Evolutionary conservation across 1,140 invertebrate genomes (phyloP).

Genomic region (Drosophila navojoa): DNA sequence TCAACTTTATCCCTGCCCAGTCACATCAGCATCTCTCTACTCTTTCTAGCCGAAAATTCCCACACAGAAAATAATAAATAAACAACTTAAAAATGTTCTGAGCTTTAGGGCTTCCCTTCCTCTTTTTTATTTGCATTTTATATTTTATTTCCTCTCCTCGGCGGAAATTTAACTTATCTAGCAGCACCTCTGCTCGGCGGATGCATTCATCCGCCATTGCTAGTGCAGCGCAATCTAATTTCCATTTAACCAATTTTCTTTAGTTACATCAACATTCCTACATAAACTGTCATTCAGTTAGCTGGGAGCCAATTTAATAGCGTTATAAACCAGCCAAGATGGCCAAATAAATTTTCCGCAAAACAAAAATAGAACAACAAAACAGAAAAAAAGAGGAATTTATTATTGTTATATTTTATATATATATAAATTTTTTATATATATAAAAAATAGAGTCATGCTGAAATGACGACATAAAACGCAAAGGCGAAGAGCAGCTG

Average conservation of each 20-base stretch:
- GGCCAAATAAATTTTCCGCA: constrained; percentile 48
- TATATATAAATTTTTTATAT: constrained; percentile 5
- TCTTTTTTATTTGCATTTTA: too few species aligned
- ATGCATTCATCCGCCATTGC: not conserved
- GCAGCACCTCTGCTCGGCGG: not conserved
- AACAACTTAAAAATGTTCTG: too few species aligned
- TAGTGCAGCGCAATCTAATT: constrained; percentile 14
- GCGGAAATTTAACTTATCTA: constrained; percentile 39
- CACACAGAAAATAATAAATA: too few species aligned
- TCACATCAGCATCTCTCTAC: too few species aligned
- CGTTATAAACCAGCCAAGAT: constrained; percentile 50
- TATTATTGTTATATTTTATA: constrained; percentile 28
- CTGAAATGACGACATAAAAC: constrained; percentile 59
- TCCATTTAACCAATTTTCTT: too few species aligned
- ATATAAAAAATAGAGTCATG: constrained; percentile 67
- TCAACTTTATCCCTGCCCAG: too few species aligned
- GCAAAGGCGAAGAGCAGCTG: constrained; percentile 31
- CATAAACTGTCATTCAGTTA: constrained; percentile 6
- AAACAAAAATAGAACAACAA: constrained; percentile 9
- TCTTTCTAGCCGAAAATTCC: too few species aligned
- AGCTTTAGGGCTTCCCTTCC: too few species aligned
- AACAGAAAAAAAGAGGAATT: constrained; percentile 10
- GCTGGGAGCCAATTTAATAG: constrained; percentile 39
- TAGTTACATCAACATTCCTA: constrained; percentile 15
- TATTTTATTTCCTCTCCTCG: not conserved